A percentile compares a stretch with the other conserved stretches of the same genome.
phyloP scores from a whole-genome alignment of 1,140 invertebrate genomes.

The Lethocerus indicus region DNA sequence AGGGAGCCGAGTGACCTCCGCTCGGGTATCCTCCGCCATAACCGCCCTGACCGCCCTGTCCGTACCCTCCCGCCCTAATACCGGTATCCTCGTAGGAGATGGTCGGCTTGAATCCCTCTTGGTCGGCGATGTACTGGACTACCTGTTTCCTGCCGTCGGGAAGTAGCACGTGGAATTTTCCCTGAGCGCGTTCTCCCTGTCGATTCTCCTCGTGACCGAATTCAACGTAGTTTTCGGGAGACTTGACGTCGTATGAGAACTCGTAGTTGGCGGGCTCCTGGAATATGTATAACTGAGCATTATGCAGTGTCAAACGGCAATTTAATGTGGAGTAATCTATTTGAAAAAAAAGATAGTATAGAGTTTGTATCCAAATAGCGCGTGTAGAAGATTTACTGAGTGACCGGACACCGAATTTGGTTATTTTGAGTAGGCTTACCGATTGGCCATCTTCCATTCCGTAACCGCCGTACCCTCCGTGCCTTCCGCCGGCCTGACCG shows the following conservation, averaged over 20 bases:
- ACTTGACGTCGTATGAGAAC: conserved; percentile 68
- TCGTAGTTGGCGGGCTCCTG: conserved; percentile 70
- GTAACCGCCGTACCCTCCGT: too few relatives aligned
- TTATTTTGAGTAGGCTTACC: neutral
- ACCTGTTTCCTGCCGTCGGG: conserved; percentile 72
- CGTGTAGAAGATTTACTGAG: neutral
- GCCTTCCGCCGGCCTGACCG: too few relatives aligned
- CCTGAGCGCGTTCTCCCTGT: conserved; percentile 57
- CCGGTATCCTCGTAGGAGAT: conserved; percentile 38
- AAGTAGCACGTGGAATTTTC: conserved; percentile 66
- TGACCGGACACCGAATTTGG: neutral
- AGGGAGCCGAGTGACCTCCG: neutral
- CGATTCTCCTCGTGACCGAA: conserved; percentile 68
- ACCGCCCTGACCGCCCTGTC: neutral
- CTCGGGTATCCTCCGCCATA: neutral
- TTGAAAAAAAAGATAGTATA: too few relatives aligned
- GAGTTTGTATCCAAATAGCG: neutral
- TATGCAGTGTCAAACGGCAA: too few relatives aligned
- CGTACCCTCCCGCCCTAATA: neutral
- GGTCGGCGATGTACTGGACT: conserved; percentile 64
- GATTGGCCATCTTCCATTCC: too few relatives aligned
- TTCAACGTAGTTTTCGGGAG: conserved; percentile 51
- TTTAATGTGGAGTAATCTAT: neutral
- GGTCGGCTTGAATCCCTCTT: conserved; percentile 61
- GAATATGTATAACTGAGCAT: conserved; percentile 19